phyloP scores from a whole-genome alignment of 2,888 invertebrate genomes.

The Serrognathus titanus region DNA sequence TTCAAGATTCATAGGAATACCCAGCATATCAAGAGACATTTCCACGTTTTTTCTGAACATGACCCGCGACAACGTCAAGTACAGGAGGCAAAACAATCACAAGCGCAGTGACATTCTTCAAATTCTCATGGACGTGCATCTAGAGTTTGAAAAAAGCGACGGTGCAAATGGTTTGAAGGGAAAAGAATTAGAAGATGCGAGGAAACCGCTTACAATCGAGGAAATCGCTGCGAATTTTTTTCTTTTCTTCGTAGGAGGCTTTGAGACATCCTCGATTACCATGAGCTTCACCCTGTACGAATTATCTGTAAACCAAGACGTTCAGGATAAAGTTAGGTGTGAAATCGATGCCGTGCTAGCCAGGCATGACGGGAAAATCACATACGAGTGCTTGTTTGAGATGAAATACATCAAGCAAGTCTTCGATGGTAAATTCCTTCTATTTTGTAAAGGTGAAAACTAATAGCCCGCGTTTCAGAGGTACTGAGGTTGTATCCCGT shows the following conservation, averaged over 20 bases:
- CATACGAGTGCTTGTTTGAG: slow-evolving; percentile 44
- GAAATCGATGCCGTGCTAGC: slow-evolving; percentile 39
- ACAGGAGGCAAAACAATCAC: slow-evolving; percentile 24
- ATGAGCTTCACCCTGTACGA: slow-evolving; percentile 42
- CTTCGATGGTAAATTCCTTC: slow-evolving; percentile 33
- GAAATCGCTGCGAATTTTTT: slow-evolving; percentile 41
- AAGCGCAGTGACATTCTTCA: slow-evolving; percentile 44
- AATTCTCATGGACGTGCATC: slow-evolving; percentile 35
- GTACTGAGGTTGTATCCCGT: slow-evolving; percentile 43
- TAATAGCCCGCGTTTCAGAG: slow-evolving; percentile 31
- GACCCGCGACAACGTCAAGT: slow-evolving; percentile 27
- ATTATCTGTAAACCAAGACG: slow-evolving; percentile 41
- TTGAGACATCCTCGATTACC: slow-evolving; percentile 48
- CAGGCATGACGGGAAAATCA: slow-evolving; percentile 36
- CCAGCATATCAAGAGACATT: slow-evolving; percentile 24
- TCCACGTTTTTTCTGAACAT: slow-evolving; percentile 30
- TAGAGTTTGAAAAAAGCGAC: slow-evolving; percentile 3
- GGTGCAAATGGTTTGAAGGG: neutral
- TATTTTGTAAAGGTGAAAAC: neutral
- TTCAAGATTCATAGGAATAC: slow-evolving; percentile 16
- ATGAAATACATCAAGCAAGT: slow-evolving; percentile 50
- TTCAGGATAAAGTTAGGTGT: slow-evolving; percentile 45
- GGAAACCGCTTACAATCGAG: slow-evolving; percentile 19
- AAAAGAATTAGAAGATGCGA: slow-evolving; percentile 9
- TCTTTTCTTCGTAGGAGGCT: slow-evolving; percentile 49